Evolutionary conservation across 2,797 vertebrate genomes (phyloP).

Genomic region (Sebastes aleutianus): DNA sequence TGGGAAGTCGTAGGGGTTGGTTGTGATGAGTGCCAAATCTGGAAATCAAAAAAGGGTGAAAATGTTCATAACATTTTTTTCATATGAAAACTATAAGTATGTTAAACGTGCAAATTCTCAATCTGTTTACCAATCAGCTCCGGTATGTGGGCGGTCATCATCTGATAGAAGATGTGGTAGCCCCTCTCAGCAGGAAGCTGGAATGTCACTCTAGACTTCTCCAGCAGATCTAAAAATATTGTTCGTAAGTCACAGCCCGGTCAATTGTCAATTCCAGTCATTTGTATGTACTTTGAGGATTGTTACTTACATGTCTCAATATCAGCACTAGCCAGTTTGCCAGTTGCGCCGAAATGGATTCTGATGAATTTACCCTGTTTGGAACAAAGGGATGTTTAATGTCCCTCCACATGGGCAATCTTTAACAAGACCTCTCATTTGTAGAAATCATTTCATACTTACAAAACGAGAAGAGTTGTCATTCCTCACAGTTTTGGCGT

Average conservation of each 20-base stretch:
- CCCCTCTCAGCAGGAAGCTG: conserved; percentile 88
- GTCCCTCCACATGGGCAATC: background rate
- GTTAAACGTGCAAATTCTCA: background rate
- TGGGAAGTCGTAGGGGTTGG: conserved; percentile 89
- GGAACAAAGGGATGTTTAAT: background rate
- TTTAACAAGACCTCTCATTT: background rate
- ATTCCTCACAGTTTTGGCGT: conserved; percentile 67
- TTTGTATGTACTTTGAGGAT: background rate
- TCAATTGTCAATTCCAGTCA: background rate
- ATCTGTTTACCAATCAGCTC: conserved; percentile 83
- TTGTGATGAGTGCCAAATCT: conserved; percentile 89
- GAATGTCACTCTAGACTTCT: conserved; percentile 90
- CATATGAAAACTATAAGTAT: background rate
- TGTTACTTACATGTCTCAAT: conserved; percentile 82
- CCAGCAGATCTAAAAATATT: conserved; percentile 83
- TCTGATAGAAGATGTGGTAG: conserved; percentile 91
- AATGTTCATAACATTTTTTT: background rate
- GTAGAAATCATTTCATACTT: conserved; percentile 48
- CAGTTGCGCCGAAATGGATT: conserved; percentile 52
- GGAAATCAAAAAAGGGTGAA: background rate
- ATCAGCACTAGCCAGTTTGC: too few relatives aligned
- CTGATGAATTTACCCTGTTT: conserved; percentile 86
- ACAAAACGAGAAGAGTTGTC: conserved; percentile 94
- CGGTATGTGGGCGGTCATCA: conserved; percentile 51
- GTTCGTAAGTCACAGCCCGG: background rate